These are phyloP conservation scores for Drosophila atripex DNA, from an alignment of 2,888 invertebrate genomes.

Conservation along the genomic window DNA sequence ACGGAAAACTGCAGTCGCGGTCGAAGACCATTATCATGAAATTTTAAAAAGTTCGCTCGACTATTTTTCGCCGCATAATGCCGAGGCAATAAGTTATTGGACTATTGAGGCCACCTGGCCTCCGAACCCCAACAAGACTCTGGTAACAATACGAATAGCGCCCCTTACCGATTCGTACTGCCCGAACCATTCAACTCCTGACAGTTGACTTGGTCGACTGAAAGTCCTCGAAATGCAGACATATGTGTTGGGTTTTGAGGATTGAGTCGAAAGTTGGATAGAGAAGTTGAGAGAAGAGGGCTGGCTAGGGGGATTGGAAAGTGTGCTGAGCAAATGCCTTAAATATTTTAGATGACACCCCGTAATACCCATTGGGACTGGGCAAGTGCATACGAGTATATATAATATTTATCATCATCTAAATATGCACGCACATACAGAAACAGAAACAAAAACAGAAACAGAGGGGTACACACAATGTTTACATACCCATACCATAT, in stretches of 20 bases:
- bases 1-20: slow-evolving; percentile 36
- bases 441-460: not conserved
- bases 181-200: slow-evolving; percentile 1
- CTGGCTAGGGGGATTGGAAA: slow-evolving; percentile 26
- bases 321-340: slow-evolving; percentile 62
- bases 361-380: slow-evolving; percentile 42
- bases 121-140: not conserved
- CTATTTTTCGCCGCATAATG: slow-evolving; percentile 61
- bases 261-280: slow-evolving; percentile 12
- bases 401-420: slow-evolving; percentile 71
- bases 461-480: not conserved
- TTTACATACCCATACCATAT: not conserved
- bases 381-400: slow-evolving; percentile 28
- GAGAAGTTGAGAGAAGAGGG: too few species aligned
- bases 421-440: slow-evolving; percentile 57
- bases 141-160: not conserved
- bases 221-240: slow-evolving; percentile 43
- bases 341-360: slow-evolving; percentile 62
- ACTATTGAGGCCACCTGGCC: slow-evolving; percentile 72
- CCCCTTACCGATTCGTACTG: not conserved
- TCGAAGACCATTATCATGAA: slow-evolving; percentile 63
- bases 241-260: slow-evolving; percentile 23
- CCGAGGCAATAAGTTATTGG: slow-evolving; percentile 65
- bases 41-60: slow-evolving; percentile 64
- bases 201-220: slow-evolving; percentile 29